Percentiles rank a stretch among this genome's conserved stretches.
Conservation (phyloP, 2,888 invertebrate species). For the Ashinkailepas kermadecensis region DNA sequence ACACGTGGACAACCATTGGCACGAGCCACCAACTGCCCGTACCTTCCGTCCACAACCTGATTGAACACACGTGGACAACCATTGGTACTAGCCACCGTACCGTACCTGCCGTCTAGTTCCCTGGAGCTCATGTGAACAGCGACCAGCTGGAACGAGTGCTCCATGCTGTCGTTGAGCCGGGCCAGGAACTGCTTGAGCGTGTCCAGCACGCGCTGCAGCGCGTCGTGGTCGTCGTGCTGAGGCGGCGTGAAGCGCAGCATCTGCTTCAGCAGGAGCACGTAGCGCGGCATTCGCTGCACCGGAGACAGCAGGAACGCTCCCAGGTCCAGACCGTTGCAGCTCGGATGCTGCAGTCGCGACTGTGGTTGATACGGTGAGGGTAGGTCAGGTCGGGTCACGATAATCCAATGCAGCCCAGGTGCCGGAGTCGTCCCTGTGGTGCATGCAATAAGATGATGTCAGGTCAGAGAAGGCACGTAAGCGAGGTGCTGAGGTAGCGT, state of each 20-base stretch:
- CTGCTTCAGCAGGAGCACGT: conserved; percentile 45
- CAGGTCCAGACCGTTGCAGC: conserved; percentile 42
- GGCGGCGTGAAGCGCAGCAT: conserved; percentile 41
- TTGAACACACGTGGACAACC: too few species aligned
- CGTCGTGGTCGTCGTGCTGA: conserved; percentile 42
- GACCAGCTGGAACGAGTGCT: conserved; percentile 43
- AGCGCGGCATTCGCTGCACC: conserved; percentile 44
- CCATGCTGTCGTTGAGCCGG: conserved; percentile 44
- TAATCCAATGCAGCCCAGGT: too few species aligned
- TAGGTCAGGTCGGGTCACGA: too few species aligned
- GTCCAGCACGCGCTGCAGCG: conserved; percentile 41
- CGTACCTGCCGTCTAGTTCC: conserved; percentile 23
- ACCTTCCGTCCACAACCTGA: not conserved
- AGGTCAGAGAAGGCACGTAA: too few species aligned
- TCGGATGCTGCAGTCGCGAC: conserved; percentile 38
- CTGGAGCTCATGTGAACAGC: conserved; percentile 34
- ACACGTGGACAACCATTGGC: too few species aligned
- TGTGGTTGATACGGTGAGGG: conserved; percentile 27
- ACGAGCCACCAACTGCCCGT: not conserved
- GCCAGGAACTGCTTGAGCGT: conserved; percentile 43
- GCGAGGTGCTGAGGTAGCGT: too few species aligned
- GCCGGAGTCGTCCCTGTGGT: too few species aligned
- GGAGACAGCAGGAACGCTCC: conserved; percentile 44
- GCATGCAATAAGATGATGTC: too few species aligned
- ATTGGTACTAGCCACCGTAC: too few species aligned